Evolutionary conservation across 2,797 vertebrate genomes (phyloP).

Genomic region (Paratrypauchen microcephalus): DNA sequence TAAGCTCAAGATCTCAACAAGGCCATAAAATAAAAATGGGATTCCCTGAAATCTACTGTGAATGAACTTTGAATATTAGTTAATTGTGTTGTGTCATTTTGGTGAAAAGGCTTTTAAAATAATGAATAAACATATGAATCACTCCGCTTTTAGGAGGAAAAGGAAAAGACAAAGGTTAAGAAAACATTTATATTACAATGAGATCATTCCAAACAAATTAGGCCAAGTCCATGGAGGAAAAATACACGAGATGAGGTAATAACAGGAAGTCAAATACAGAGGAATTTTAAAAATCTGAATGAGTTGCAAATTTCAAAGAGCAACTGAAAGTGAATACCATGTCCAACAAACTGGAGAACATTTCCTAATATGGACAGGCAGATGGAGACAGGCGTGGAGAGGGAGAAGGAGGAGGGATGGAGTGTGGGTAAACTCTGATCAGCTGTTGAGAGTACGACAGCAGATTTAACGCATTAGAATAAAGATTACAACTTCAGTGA

Average conservation of each 20-base stretch:
- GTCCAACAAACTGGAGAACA: constrained; percentile 63
- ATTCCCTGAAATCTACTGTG: neutral
- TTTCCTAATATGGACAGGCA: constrained; percentile 76
- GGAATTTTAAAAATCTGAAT: neutral
- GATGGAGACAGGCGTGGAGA: constrained; percentile 33
- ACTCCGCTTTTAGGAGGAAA: constrained; percentile 24
- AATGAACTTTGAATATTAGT: neutral
- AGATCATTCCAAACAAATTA: constrained; percentile 36
- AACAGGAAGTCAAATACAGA: neutral
- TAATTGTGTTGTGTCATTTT: neutral
- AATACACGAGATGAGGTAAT: constrained; percentile 3
- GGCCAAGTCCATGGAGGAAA: neutral
- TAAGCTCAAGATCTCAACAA: constrained; percentile 12
- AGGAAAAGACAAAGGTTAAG: constrained; percentile 25
- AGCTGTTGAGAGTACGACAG: constrained; percentile 26
- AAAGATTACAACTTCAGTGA: neutral
- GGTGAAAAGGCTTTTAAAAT: neutral
- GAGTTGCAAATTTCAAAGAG: constrained; percentile 19
- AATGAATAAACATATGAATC: neutral
- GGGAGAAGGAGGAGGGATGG: constrained; percentile 15
- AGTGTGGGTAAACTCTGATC: constrained; percentile 35
- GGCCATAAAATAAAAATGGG: constrained; percentile 28
- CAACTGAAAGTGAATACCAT: constrained; percentile 31
- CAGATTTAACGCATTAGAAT: neutral
- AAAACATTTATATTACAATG: constrained; percentile 41